Evolutionary conservation across 2,888 invertebrate genomes (phyloP), one percentile per base, ranked within the genome.

Genomic region (Ditula angustiorana): DNA sequence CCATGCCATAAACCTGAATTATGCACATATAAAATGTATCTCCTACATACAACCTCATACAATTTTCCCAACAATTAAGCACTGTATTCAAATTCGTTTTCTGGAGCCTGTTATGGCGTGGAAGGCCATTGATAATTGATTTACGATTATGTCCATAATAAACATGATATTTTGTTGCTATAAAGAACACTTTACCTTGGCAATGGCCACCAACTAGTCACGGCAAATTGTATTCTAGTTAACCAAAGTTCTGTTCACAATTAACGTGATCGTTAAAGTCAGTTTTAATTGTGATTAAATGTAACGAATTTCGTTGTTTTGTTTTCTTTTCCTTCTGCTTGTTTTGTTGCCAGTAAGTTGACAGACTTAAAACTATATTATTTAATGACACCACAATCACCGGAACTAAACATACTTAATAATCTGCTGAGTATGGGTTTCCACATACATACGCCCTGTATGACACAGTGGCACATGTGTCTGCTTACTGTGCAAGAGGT

Each of bases 121-220:
- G 64, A 64, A 64, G 44, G 24, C 59, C 64, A 30, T 64, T 53
- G 64, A 64, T 64, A 64, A 64, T 64, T 64, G 64, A 64, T 64
- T 59, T 64, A 64, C 52, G 64, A 53, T 59, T 53, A 64, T 64
- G 16, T 19, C 52, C 11, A 46, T 58, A 19, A 64, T 64, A 59
- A 59, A 64, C 47, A 64, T 52, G 24, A 52, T 33, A 24, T 41
- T 44, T 8, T 30, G 26, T 33, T 58, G 35, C 47, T 21, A 28
- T 63, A 44, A 52, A 58, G 58, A 19, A 37, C 26, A 57, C n/a
- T 28, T 26, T 58, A 19, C 50, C 10, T 24, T 58, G 7, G 57
- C 21, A 19, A 44, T 13, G 5, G 44, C 41, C 33, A 10, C 24
- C 1, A 37, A 57, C 24, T 50, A 37, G 63, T 44, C 57, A 57